These are phyloP conservation scores for Aphaenogaster floridana DNA, from an alignment of 1,140 invertebrate species.

Conservation along the genomic window DNA sequence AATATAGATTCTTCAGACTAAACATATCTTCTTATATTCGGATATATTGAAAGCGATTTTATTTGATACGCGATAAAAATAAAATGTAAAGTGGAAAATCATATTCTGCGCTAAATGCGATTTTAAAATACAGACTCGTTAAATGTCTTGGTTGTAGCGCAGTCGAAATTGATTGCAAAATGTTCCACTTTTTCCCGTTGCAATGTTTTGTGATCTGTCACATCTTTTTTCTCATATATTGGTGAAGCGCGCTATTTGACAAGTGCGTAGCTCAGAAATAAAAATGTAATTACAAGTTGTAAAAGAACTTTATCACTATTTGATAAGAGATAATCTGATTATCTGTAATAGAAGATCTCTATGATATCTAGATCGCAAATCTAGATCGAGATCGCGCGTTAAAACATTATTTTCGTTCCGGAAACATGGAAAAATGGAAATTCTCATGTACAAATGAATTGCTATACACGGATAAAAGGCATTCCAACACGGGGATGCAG, in stretches of 20 bases:
- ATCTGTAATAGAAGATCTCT: not conserved
- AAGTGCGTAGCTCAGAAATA: not conserved
- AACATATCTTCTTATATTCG: not conserved
- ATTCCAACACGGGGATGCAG: not conserved
- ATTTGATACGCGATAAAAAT: not conserved
- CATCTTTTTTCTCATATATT: not conserved
- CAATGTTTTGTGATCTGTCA: constrained; percentile 52
- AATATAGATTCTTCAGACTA: not conserved
- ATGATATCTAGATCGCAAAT: not conserved
- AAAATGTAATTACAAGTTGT: not conserved
- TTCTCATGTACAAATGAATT: constrained; percentile 30
- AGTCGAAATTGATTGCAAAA: not conserved
- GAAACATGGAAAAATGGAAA: constrained; percentile 13
- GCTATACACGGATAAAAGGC: not conserved
- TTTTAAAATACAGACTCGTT: not conserved
- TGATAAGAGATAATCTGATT: not conserved
- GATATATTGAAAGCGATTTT: not conserved
- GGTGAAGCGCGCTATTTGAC: not conserved
- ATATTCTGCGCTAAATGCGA: not conserved
- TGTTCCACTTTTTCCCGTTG: constrained; percentile 52
- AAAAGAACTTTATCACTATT: not conserved
- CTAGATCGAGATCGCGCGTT: not conserved
- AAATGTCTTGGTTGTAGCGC: not conserved
- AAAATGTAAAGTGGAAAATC: not conserved
- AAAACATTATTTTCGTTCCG: not conserved